Conservation (phyloP, 1,140 invertebrate genomes). For the Drosophila malerkotliana region DNA sequence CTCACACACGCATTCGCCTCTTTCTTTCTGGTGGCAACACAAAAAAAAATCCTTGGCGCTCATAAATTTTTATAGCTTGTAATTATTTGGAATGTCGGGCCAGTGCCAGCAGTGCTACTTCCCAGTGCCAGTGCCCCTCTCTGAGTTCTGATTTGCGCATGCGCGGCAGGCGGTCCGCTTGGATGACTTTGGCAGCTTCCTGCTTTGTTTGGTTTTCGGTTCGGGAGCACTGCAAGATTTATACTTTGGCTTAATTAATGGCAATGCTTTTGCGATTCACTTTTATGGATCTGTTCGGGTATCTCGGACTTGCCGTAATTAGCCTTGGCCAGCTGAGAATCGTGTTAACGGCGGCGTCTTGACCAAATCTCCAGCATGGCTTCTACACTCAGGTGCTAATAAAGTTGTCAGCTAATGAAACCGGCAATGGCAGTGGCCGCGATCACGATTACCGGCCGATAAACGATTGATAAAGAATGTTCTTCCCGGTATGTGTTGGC, state of each 20-base stretch:
- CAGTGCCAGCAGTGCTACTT: neutral
- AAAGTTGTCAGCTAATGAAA: constrained; percentile 70
- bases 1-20: constrained; percentile 27
- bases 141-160: constrained; percentile 31
- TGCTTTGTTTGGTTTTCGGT: constrained; percentile 43
- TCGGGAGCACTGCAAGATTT: constrained; percentile 52
- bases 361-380: constrained; percentile 3
- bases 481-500: neutral
- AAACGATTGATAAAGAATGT: constrained; percentile 32
- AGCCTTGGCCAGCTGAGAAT: constrained; percentile 27
- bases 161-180: constrained; percentile 62
- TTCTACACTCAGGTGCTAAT: constrained; percentile 45
- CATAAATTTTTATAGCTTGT: constrained; percentile 80
- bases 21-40: constrained; percentile 18
- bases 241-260: constrained; percentile 70
- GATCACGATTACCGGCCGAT: constrained; percentile 17
- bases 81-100: constrained; percentile 65
- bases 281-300: constrained; percentile 52
- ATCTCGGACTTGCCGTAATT: constrained; percentile 53
- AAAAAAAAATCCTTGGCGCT: constrained; percentile 52
- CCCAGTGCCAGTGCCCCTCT: neutral
- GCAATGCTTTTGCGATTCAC: constrained; percentile 50
- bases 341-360: constrained; percentile 31
- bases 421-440: constrained; percentile 36
- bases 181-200: constrained; percentile 28